Conservation (phyloP, 2,113 vertebrate species). For the Piaya cayana region DNA sequence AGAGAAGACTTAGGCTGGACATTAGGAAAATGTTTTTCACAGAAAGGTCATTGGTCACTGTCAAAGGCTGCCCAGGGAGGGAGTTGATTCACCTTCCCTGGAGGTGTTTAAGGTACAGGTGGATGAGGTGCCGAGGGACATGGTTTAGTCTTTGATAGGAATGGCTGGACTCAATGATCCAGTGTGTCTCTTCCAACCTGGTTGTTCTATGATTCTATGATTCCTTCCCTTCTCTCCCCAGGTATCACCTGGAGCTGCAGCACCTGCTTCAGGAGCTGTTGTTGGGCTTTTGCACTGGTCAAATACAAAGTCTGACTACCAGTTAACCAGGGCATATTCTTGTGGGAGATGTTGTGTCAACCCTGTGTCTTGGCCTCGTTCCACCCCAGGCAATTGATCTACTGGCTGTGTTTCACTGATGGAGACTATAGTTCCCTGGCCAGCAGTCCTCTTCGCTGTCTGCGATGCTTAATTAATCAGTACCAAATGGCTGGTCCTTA, state of each 20-base stretch:
- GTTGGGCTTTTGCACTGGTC: neutral
- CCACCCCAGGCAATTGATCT: neutral
- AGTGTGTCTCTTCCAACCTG: no score
- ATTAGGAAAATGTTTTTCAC: no score
- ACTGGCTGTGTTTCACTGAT: neutral
- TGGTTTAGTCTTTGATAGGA: no score
- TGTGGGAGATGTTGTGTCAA: neutral
- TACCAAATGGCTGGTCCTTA: neutral
- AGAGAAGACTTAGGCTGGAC: no score
- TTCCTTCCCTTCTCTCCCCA: neutral
- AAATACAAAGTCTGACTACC: neutral
- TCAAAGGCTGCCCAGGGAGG: no score
- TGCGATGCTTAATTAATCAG: neutral
- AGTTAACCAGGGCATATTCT: neutral
- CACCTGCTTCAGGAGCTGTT: neutral
- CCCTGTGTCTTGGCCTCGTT: fast-evolving
- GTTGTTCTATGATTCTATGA: no score
- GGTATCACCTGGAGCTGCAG: neutral
- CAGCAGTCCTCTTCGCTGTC: neutral
- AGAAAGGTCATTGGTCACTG: no score
- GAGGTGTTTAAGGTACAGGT: no score
- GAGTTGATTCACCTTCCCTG: no score
- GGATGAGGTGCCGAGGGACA: no score
- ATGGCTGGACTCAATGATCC: no score
- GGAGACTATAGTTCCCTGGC: neutral